Evolutionary conservation across 2,888 invertebrate genomes (phyloP), one percentile per base, ranked within the genome.

Genomic region (Rhagonycha lutea): DNA sequence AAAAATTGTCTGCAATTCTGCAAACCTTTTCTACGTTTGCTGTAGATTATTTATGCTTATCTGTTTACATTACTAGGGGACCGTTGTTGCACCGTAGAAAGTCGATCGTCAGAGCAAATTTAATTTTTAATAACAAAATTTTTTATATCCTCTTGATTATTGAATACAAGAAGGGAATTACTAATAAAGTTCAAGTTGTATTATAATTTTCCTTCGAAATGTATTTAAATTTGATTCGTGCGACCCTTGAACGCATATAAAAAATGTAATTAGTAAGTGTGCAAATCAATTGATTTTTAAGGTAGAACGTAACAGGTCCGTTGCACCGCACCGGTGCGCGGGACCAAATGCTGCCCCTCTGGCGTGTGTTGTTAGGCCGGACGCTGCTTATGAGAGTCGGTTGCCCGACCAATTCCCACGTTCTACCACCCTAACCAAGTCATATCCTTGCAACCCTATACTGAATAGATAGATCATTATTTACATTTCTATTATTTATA

Each of bases 391-490:
- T 87, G 87, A 87, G 86, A 87, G 86, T 83, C 83, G 83, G 82
- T 82, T 85, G 83, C 83, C 83, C 82, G 83, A 83, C 82, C 82
- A 86, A 86, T 87, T 87, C 87, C 87, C 87, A 87, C 87, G 87
- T 86, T 85, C 84, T 82, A 79, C 84, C 84, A 85, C 86, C 86
- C 87, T 81, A 86, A 80, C 81, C 80, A 80, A 83, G 84, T 84
- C 83, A 83, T 85, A 84, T 85, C 83, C 84, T 83, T 83, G 81
- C 84, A 85, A 85, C 85, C 86, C 85, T 83, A 83, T 83, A 80
- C 82, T 79, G 76, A 80, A 69, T 76, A 73, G 76, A 76, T 76
- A 76, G 74, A 80, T 80, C 80, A 82, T 80, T 84, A 84, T 84
- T 84, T 82, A 81, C 82, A 82, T 83, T 83, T 83, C 79, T 75